Evolutionary conservation across 2,797 vertebrate species (phyloP), one percentile per base, ranked within the genome.

Genomic region (Sphenodon punctatus): DNA sequence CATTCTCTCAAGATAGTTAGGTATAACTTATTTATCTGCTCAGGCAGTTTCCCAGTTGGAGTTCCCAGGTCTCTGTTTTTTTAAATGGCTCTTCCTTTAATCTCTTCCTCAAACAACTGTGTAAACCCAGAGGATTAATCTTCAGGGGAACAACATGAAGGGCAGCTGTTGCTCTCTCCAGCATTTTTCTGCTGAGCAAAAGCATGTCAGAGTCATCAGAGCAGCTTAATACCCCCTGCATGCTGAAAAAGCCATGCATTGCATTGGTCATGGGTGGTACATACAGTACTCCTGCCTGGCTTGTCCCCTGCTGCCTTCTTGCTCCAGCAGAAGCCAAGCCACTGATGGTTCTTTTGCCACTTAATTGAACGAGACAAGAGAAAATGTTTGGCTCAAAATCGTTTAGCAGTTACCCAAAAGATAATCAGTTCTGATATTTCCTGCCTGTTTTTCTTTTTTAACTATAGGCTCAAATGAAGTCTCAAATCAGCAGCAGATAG

Each of bases 41-140:
- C 42, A 63, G 56, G 67, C 45, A 39, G 10, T 82, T 71, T 78
- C 66, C 81, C 70, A 8, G 55, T 79, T 88, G 75, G 85, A 85
- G 89, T 72, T 85, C 36, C 64, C 32, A 9, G 25, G 20, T 30
- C 39, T 67, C 65, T 72, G 45, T 56, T 78, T 56, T 81, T 88
- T 78, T 42, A 56, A 78, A 67, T 74, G 36, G 48, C 56, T 90
- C 89, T 82, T 86, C 45, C 80, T 90, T 82, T 68, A 76, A 48
- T 48, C 60, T 85, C 74, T 75, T 86, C 64, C 75, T 89, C 71
- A 82, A 89, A 85, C 86, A 92, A 88, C 92, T 91, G 86, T 86
- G 58, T 80, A 92, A 90, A 89, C 84, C 88, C 71, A 55, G 69
- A 60, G 80, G 91, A 92, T 91, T 85, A 90, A 38, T 70, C 82